Base-by-base conservation (phyloP, 2,113 vertebrate genomes). In the Diglossa brunneiventris region DNA sequence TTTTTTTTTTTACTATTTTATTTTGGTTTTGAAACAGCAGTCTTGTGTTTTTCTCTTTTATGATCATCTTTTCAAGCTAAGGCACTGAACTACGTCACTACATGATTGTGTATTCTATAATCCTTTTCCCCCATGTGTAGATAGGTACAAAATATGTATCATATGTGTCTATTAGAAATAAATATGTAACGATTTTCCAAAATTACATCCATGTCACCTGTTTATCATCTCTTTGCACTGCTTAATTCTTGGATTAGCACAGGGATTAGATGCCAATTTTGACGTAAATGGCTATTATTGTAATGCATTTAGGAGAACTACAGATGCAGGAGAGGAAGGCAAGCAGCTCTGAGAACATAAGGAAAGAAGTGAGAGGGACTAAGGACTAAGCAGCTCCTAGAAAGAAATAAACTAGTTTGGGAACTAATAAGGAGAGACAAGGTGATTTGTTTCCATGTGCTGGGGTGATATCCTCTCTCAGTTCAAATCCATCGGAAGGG, bases 41-140 rank as follows among this genome's bases (percentile, higher is more conserved):
- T 44, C 35, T 35, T 72, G 15, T 44, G 56, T 35, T 80, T 91
- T 68, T 58, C 35, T 77, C 22, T 6, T 83, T 69, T 47, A 33
- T 26, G 13, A 70, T 66, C 11, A n/a, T 35, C 16, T 70, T 82
- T 88, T 62, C 47, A 61, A 62, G 12, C 4, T 56, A 74, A 83
- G 10, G 9, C 35, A 30, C 42, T 46, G 31, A 33, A 61, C 10
- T 67, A 63, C 74, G 23, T 14, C 33, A 22, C 30, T 64, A 23
- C 27, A 23, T 41, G 16, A 17, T 7, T 0, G 1, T 33, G 9
- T 52, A 24, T 7, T 69, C 10, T 16, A 13, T 30, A 73, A 73
- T 17, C 6, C 5, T 63, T 46, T 21, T 18, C 3, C 6, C 4
- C 5, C 22, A 7, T 11, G 6, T 1, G 3, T 19, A 49, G 37